phyloP scores from a whole-genome alignment of 2,888 invertebrate genomes.

The Callyntrura sp. region DNA sequence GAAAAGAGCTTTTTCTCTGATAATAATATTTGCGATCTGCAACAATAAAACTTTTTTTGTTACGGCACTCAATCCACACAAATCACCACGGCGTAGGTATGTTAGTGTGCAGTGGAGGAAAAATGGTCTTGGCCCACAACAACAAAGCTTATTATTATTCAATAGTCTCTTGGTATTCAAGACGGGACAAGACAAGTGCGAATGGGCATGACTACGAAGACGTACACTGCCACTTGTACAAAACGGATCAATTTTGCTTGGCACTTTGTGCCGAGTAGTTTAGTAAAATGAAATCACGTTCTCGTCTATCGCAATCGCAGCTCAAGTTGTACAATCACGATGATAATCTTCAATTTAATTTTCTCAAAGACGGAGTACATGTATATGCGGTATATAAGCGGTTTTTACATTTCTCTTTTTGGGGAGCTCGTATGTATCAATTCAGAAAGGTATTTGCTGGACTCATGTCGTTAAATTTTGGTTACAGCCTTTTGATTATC shows the following conservation, averaged over 20 bases:
- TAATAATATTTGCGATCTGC: constrained; percentile 21
- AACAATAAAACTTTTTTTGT: constrained; percentile 31
- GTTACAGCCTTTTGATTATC: not conserved
- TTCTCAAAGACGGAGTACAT: constrained; percentile 6
- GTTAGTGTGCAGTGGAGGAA: not conserved
- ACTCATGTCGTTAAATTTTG: constrained; percentile 27
- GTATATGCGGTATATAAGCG: not conserved
- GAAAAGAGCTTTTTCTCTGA: not conserved
- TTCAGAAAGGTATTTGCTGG: constrained; percentile 10
- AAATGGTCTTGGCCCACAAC: not conserved
- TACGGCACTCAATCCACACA: not conserved
- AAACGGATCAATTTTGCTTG: not conserved
- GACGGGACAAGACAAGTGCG: not conserved
- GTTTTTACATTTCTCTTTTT: not conserved
- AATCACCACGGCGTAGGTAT: not conserved
- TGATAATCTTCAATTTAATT: constrained; percentile 58
- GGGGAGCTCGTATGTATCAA: not conserved
- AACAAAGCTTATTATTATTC: constrained; percentile 12
- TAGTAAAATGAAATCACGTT: constrained; percentile 74
- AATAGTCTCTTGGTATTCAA: constrained; percentile 29
- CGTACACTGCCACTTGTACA: not conserved
- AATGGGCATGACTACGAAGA: not conserved
- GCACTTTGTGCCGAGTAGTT: not conserved
- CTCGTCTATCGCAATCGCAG: constrained; percentile 56
- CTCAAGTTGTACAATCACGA: constrained; percentile 51